phyloP scores from a whole-genome alignment of 2,888 invertebrate genomes.

The Drosophila prolongata region DNA sequence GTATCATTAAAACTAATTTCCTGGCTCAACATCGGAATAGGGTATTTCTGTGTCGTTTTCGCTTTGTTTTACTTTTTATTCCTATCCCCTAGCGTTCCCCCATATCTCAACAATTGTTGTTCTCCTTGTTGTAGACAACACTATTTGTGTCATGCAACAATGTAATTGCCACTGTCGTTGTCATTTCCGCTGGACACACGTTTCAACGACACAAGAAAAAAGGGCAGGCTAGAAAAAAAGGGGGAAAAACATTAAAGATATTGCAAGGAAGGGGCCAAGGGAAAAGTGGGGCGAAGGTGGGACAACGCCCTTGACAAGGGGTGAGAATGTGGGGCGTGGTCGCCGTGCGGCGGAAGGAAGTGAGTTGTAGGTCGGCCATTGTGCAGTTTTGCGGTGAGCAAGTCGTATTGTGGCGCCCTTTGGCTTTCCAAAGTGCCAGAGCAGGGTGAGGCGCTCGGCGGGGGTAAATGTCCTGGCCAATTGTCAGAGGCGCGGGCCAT shows the following conservation, averaged over 20 bases:
- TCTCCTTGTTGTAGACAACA: constrained; percentile 65
- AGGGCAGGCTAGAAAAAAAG: constrained; percentile 16
- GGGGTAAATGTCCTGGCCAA: constrained; percentile 62
- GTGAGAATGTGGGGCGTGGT: constrained; percentile 32
- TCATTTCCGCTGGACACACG: constrained; percentile 82
- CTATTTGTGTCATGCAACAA: constrained; percentile 83
- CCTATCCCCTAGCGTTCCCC: constrained; percentile 12
- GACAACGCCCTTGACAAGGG: constrained; percentile 12
- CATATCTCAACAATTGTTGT: constrained; percentile 31
- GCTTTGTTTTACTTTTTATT: no score
- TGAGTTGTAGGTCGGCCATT: constrained; percentile 77
- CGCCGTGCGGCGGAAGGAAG: constrained; percentile 65
- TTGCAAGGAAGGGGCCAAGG: constrained; percentile 35
- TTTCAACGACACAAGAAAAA: constrained; percentile 41
- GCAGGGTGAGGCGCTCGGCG: neutral
- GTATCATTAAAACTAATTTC: no score
- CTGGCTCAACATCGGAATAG: neutral
- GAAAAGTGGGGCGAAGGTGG: neutral
- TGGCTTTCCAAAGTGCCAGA: constrained; percentile 16
- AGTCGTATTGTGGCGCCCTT: constrained; percentile 54
- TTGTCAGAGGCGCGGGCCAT: constrained; percentile 59
- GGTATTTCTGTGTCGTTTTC: neutral
- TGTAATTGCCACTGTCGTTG: constrained; percentile 83
- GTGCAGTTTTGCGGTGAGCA: constrained; percentile 68
- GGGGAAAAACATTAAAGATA: constrained; percentile 67